Percentiles rank a stretch among this genome's conserved stretches.
phyloP scores from a whole-genome alignment of 2,797 vertebrate species.

The Acropternis orthonyx region DNA sequence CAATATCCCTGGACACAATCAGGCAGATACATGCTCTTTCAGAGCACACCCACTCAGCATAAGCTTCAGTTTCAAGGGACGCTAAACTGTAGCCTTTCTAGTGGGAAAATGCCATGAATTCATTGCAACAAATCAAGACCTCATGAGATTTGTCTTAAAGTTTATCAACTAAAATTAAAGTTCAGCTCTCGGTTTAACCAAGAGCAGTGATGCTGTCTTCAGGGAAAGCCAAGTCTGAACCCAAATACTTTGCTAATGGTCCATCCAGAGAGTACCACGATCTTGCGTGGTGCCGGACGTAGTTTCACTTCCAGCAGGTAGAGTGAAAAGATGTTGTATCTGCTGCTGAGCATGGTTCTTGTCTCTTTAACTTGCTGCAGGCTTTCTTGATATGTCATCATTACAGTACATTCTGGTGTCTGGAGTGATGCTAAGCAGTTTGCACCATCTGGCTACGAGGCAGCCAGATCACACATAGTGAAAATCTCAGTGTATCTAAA shows the following conservation, averaged over 20 bases:
- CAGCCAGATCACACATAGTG: neutral
- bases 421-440: neutral
- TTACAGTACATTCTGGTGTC: neutral
- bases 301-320: neutral
- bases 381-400: neutral
- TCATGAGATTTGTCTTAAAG: neutral
- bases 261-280: neutral
- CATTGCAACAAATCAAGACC: neutral
- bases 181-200: neutral
- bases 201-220: neutral
- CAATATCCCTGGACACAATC: neutral
- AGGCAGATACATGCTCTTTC: neutral
- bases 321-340: neutral
- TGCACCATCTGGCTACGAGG: neutral
- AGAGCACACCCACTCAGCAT: neutral
- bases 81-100: neutral
- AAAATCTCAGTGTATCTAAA: neutral
- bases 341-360: neutral
- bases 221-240: neutral
- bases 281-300: rapidly evolving
- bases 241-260: neutral
- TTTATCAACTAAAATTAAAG: neutral
- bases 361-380: neutral
- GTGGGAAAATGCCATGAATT: neutral
- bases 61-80: neutral